Conservation (phyloP, 2,888 invertebrate genomes). For the Ischnus inquisitorius region DNA sequence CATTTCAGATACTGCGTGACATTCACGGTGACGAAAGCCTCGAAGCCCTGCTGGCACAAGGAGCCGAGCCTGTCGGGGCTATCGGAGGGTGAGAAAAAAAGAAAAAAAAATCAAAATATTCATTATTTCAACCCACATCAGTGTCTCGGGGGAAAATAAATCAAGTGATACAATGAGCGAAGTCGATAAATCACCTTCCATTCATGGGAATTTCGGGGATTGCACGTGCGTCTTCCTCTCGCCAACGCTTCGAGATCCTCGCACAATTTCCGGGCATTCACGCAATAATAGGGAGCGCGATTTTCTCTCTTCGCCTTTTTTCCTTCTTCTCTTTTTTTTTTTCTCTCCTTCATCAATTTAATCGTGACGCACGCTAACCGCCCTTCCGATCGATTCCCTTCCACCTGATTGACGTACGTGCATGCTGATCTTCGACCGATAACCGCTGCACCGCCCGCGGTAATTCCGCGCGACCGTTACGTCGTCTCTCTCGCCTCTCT, state of each 20-base stretch:
- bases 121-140: conserved; percentile 21
- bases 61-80: conserved; percentile 91
- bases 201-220: conserved; percentile 37
- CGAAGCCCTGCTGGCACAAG: conserved; percentile 91
- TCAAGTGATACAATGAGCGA: conserved; percentile 11
- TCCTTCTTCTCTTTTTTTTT: not conserved
- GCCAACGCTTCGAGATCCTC: conserved; percentile 16
- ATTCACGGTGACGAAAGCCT: conserved; percentile 93
- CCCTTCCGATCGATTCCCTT: conserved; percentile 65
- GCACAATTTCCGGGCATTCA: conserved; percentile 26
- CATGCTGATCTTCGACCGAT: conserved; percentile 22
- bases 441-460: not conserved
- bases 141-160: conserved; percentile 8
- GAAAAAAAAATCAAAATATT: conserved; percentile 5
- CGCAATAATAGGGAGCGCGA: not conserved
- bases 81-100: conserved; percentile 89
- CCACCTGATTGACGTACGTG: conserved; percentile 48
- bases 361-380: not conserved
- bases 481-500: conserved; percentile 9
- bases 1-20: conserved; percentile 94
- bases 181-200: conserved; percentile 36
- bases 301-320: not conserved
- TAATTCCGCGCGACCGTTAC: conserved; percentile 32
- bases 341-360: conserved; percentile 9
- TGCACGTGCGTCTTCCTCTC: not conserved